phyloP scores from a whole-genome alignment of 1,140 invertebrate species.

The Spodoptera frugiperda region DNA sequence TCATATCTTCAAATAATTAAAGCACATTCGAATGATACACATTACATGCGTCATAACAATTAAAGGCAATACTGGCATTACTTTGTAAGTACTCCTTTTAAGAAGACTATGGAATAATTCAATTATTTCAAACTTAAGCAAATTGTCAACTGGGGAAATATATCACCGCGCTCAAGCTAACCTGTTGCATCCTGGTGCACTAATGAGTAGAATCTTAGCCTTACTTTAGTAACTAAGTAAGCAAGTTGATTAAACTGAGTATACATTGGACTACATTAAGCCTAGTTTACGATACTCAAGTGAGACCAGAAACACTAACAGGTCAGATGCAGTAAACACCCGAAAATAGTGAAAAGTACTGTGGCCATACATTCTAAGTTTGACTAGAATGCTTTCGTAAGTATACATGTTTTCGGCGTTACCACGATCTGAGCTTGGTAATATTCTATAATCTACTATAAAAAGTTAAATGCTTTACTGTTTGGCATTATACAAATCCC shows the following conservation, averaged over 20 bases:
- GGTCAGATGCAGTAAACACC: conserved; percentile 28
- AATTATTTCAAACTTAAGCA: conserved; percentile 34
- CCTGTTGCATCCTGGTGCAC: neutral
- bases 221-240: conserved; percentile 16
- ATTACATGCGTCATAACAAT: conserved; percentile 59
- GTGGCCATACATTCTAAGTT: conserved; percentile 41
- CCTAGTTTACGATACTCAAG: conserved; percentile 25
- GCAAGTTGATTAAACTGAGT: conserved; percentile 18
- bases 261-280: conserved; percentile 15
- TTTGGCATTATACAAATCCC: conserved; percentile 90
- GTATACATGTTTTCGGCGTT: conserved; percentile 39
- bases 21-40: conserved; percentile 50
- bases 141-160: conserved; percentile 22
- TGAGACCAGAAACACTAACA: conserved; percentile 19
- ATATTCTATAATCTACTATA: conserved; percentile 35
- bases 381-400: conserved; percentile 35
- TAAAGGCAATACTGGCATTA: conserved; percentile 73
- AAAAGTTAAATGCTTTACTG: conserved; percentile 60
- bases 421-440: conserved; percentile 33
- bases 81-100: conserved; percentile 20
- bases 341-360: conserved; percentile 28
- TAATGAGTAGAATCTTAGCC: conserved; percentile 16
- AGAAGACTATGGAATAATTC: conserved; percentile 25
- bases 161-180: conserved; percentile 33
- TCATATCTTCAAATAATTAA: conserved; percentile 61